Evolutionary conservation across 2,888 invertebrate species (phyloP), one percentile per base, ranked within the genome.

Genomic region (Exephanes ischioxanthus): DNA sequence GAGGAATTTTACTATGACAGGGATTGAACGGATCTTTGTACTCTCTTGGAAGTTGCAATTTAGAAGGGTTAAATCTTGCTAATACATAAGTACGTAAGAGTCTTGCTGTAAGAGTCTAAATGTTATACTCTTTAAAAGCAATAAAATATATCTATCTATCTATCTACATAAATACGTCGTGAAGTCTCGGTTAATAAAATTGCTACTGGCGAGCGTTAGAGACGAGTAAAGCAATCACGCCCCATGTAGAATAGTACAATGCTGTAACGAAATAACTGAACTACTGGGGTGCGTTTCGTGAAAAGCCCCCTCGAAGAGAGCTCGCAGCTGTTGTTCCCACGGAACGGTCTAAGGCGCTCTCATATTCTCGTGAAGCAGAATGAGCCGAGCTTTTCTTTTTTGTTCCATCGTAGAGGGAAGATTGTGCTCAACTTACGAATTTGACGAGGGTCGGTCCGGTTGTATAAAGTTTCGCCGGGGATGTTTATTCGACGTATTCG

Each of bases 361-460:
- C 26, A 26, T 58, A 58, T 58, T 58, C 58, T 58, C 58, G 58
- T 26, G 26, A 22, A 58, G 14, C 58, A 26, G 58, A 22, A 26
- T 26, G 58, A 26, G 4, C 26, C 22, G 26, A 26, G 22, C 26
- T 58, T 58, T 58, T 4, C n/a, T 58, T 22, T 58, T 58, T 45
- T 45, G 45, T 45, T 58, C 58, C 58, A 14, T 14, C 26, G 9
- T 26, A 7, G 37, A 14, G 37, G 30, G 30, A 63, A 63, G 30
- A 63, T 63, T 63, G 37, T 16, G 63, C 63, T 63, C 63, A 33
- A 33, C 4, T 63, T 63, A 63, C 63, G 63, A 63, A 30, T 7
- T 63, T 30, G 63, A 37, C 33, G 63, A 63, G 63, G 63, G 63
- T 63, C 63, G 9, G 16, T 37, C 55, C 30, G 37, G 6, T 63